Evolutionary conservation across 2,113 vertebrate species (phyloP).

Genomic region (Lamprotornis superbus): DNA sequence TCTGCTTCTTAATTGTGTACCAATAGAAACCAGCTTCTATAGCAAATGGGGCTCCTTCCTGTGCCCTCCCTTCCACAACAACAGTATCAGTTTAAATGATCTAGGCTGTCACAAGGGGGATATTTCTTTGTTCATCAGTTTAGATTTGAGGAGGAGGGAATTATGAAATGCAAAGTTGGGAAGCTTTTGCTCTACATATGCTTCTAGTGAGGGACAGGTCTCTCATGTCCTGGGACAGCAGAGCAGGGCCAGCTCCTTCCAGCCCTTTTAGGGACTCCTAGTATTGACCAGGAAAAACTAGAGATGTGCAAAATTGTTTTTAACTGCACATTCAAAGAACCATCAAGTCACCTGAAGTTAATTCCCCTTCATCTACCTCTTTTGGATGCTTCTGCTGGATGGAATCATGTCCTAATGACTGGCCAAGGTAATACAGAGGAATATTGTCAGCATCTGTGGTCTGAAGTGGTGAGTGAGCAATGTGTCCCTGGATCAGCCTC

Average conservation of each 20-base stretch:
- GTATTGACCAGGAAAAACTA: background rate
- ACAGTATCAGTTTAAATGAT: background rate
- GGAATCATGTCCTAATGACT: background rate
- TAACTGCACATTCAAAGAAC: background rate
- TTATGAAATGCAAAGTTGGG: background rate
- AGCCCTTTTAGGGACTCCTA: background rate
- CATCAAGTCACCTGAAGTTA: background rate
- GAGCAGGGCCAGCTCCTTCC: background rate
- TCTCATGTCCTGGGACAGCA: background rate
- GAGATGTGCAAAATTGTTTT: background rate
- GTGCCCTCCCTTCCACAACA: background rate
- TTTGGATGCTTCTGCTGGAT: background rate
- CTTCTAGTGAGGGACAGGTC: background rate
- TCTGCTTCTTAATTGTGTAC: constrained; percentile 55
- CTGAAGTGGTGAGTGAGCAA: constrained; percentile 21
- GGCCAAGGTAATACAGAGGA: background rate
- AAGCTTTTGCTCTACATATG: background rate
- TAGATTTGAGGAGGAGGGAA: background rate
- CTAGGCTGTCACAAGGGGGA: background rate
- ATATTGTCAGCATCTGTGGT: background rate
- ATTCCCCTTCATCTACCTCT: background rate
- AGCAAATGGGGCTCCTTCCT: background rate
- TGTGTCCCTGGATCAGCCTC: background rate
- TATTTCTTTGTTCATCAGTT: constrained; percentile 9
- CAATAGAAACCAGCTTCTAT: constrained; percentile 54